Percentiles rank a stretch among this genome's conserved stretches.
Conservation (phyloP, 1,140 invertebrate species). For the Trachymyrmex septentrionalis region DNA sequence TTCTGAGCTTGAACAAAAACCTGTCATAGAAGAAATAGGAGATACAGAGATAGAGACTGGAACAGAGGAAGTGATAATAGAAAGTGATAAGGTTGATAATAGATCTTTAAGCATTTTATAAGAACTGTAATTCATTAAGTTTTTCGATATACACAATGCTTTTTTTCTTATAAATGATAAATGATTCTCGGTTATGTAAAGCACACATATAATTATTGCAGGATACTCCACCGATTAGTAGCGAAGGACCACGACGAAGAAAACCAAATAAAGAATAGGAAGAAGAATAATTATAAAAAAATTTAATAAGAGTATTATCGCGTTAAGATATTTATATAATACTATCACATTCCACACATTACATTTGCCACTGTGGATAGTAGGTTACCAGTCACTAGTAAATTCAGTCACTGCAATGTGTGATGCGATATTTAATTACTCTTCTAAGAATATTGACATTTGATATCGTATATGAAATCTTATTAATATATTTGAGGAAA, state of each 20-base stretch:
- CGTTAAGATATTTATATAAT: conserved; percentile 74
- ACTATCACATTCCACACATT: conserved; percentile 78
- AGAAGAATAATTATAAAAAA: conserved; percentile 60
- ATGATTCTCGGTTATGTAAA: background rate
- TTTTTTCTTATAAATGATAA: background rate
- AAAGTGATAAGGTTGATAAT: conserved; percentile 78
- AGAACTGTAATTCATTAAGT: background rate
- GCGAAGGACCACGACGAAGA: conserved; percentile 84
- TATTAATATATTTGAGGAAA: conserved; percentile 59
- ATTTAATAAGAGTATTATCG: conserved; percentile 59
- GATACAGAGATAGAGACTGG: conserved; percentile 84
- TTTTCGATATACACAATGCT: background rate
- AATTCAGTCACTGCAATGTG: conserved; percentile 63
- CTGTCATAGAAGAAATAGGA: conserved; percentile 78
- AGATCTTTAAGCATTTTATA: background rate
- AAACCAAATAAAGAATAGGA: conserved; percentile 84
- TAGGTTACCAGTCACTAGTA: conserved; percentile 67
- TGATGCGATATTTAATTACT: conserved; percentile 69
- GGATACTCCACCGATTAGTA: conserved; percentile 57
- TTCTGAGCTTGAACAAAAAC: conserved; percentile 71
- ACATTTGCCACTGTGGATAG: conserved; percentile 74
- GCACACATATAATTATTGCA: conserved; percentile 7
- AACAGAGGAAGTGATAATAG: conserved; percentile 82
- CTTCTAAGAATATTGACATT: conserved; percentile 54
- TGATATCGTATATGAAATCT: conserved; percentile 41